A percentile compares a stretch with the other conserved stretches of the same genome.
These are phyloP conservation scores for Rhinogobio ventralis DNA, from an alignment of 2,797 vertebrate genomes.

Conservation along the genomic window DNA sequence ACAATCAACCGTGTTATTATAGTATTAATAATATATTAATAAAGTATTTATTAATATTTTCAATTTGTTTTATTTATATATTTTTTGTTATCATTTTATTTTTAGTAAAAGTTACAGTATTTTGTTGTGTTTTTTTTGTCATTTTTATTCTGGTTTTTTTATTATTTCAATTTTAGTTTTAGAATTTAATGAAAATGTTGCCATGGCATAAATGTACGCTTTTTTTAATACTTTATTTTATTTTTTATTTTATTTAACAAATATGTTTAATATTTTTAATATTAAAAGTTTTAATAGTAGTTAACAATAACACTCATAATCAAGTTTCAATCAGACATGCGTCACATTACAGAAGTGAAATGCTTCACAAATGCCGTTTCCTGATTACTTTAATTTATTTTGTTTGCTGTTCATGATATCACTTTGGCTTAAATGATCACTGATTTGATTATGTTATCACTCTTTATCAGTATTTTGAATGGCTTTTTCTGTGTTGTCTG, in stretches of 20 bases:
- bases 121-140: not conserved
- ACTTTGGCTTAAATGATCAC: not conserved
- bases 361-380: not conserved
- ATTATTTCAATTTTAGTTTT: not conserved
- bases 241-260: not conserved
- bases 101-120: not conserved
- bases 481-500: conserved; percentile 1
- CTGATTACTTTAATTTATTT: not conserved
- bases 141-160: not conserved
- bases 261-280: not conserved
- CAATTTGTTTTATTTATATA: not conserved
- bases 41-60: not conserved
- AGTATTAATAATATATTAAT: not conserved
- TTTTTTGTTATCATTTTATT: not conserved
- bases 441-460: no score
- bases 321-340: not conserved
- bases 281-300: no score
- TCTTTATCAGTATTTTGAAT: not conserved
- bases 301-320: not conserved
- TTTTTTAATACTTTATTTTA: not conserved
- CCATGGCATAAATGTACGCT: not conserved
- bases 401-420: not conserved
- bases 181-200: not conserved
- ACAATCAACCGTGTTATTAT: not conserved
- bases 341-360: not conserved